These are phyloP conservation scores for Antitype chi DNA, from an alignment of 2,888 invertebrate genomes.

Conservation along the genomic window DNA sequence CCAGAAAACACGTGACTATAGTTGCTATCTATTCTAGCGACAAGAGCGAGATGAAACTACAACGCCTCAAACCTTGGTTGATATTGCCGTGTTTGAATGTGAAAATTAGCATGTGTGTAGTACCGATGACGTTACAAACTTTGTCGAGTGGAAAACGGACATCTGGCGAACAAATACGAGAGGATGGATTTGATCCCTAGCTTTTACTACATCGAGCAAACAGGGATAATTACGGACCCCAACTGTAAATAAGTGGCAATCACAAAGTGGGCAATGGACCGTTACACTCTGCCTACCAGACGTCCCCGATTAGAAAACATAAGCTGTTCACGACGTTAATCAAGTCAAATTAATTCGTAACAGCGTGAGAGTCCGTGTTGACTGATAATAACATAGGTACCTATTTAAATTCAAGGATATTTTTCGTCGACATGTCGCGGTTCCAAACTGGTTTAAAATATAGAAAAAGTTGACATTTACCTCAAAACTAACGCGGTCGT, in stretches of 20 bases:
- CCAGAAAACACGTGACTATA: slow-evolving; percentile 49
- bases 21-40: slow-evolving; percentile 48
- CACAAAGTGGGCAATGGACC: slow-evolving; percentile 42
- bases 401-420: slow-evolving; percentile 68
- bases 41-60: slow-evolving; percentile 68
- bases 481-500: slow-evolving; percentile 48
- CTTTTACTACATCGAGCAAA: slow-evolving; percentile 28
- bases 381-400: slow-evolving; percentile 52
- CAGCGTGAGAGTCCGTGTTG: slow-evolving; percentile 48
- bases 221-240: slow-evolving; percentile 19
- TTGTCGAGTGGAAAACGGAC: slow-evolving; percentile 62
- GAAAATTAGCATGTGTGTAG: slow-evolving; percentile 80
- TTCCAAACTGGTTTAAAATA: slow-evolving; percentile 54
- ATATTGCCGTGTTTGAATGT: slow-evolving; percentile 75
- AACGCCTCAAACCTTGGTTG: slow-evolving; percentile 74
- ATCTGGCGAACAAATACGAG: slow-evolving; percentile 62
- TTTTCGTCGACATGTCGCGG: slow-evolving; percentile 58
- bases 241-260: slow-evolving; percentile 52
- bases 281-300: slow-evolving; percentile 40
- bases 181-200: slow-evolving; percentile 27
- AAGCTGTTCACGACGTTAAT: slow-evolving; percentile 49
- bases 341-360: slow-evolving; percentile 59
- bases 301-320: slow-evolving; percentile 47
- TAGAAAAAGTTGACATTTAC: slow-evolving; percentile 52
- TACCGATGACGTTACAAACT: slow-evolving; percentile 66